Percentiles rank a stretch among this genome's conserved stretches.
Evolutionary conservation across 2,888 invertebrate species (phyloP).

Genomic region (Bellardia bayeri): DNA sequence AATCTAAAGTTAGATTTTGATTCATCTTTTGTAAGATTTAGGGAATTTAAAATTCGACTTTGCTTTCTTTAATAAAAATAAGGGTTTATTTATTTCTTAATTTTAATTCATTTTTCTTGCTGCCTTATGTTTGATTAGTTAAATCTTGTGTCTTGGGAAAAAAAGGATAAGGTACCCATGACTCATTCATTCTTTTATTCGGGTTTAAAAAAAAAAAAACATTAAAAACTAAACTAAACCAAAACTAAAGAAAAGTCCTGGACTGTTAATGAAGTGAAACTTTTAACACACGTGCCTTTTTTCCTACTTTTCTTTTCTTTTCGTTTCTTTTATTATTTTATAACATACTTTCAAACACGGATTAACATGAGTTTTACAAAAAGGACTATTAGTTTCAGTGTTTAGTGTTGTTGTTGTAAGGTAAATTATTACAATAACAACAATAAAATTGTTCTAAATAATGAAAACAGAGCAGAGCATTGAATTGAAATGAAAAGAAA

Average conservation of each 20-base stretch:
- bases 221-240: not conserved
- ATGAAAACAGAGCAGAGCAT: conserved; percentile 6
- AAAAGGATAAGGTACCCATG: conserved; percentile 52
- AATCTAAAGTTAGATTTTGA: too few species aligned
- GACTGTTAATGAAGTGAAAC: conserved; percentile 52
- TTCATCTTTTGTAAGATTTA: too few species aligned
- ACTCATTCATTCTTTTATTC: conserved; percentile 34
- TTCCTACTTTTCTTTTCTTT: not conserved
- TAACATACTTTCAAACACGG: not conserved
- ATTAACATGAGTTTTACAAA: conserved; percentile 59
- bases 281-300: conserved; percentile 56
- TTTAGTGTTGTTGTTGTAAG: conserved; percentile 6
- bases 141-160: not conserved
- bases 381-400: conserved; percentile 34
- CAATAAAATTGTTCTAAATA: conserved; percentile 22
- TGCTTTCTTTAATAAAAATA: not conserved
- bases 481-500: not conserved
- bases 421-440: conserved; percentile 38
- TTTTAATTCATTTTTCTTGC: not conserved
- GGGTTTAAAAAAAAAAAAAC: conserved; percentile 14
- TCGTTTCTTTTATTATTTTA: not conserved
- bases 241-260: conserved; percentile 41
- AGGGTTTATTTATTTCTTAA: not conserved
- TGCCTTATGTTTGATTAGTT: conserved; percentile 44
- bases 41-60: too few species aligned